Percentiles rank a stretch among this genome's conserved stretches.
phyloP scores from a whole-genome alignment of 2,888 invertebrate species.

The Pemphredon lugubris region DNA sequence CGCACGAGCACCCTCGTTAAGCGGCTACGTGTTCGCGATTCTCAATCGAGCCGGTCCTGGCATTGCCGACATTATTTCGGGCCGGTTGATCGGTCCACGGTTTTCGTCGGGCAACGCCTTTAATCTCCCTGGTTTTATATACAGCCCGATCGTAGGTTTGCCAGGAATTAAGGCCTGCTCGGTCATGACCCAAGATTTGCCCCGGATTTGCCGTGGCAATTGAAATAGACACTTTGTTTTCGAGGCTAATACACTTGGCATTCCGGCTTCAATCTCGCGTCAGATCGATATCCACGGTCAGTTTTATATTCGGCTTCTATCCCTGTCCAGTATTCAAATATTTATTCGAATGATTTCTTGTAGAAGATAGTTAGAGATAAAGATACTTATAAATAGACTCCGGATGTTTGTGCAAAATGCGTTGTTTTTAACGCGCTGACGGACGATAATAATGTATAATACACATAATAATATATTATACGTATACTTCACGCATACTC shows the following conservation, averaged over 20 bases:
- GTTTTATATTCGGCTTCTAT: too few relatives aligned
- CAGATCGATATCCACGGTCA: too few relatives aligned
- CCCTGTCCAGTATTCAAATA: too few relatives aligned
- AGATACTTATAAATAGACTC: too few relatives aligned
- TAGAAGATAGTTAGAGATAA: too few relatives aligned
- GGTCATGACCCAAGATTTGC: conserved; percentile 8
- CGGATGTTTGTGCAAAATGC: too few relatives aligned
- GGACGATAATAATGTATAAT: too few relatives aligned
- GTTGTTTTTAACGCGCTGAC: too few relatives aligned
- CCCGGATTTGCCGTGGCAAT: conserved; percentile 21
- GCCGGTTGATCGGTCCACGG: conserved; percentile 42
- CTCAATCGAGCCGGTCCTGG: conserved; percentile 61
- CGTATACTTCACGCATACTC: too few relatives aligned
- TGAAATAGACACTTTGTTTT: conserved; percentile 1
- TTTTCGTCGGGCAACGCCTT: conserved; percentile 27
- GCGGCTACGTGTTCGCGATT: conserved; percentile 71
- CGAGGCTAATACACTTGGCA: neutral
- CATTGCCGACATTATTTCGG: conserved; percentile 58
- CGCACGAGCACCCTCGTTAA: conserved; percentile 72
- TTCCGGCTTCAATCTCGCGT: neutral
- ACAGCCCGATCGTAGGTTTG: neutral
- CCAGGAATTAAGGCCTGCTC: conserved; percentile 25
- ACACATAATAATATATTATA: too few relatives aligned
- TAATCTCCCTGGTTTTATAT: conserved; percentile 28
- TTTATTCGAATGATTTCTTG: too few relatives aligned